These are phyloP conservation scores for Liolophura sinensis DNA, from an alignment of 1,140 invertebrate species.

Conservation along the genomic window DNA sequence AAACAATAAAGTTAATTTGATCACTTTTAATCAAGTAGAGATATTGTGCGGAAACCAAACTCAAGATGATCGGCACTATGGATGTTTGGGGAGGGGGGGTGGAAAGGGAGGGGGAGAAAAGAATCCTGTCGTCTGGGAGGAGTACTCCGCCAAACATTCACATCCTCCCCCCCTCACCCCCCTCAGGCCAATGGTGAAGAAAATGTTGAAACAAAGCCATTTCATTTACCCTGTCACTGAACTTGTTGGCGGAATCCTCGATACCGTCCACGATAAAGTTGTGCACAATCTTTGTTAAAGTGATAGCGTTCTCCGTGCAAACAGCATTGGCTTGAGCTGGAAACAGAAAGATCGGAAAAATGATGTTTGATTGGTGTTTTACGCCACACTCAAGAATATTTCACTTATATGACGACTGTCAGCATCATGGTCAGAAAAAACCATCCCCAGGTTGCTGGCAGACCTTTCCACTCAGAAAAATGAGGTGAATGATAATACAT, in stretches of 20 bases:
- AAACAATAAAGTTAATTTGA: neutral
- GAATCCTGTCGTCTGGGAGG: too few species aligned
- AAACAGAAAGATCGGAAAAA: conserved; percentile 9
- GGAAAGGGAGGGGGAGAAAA: neutral
- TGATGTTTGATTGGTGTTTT: neutral
- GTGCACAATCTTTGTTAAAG: conserved; percentile 66
- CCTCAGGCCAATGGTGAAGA: too few species aligned
- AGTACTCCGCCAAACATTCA: too few species aligned
- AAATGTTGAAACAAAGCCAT: neutral
- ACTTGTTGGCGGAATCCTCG: conserved; percentile 62
- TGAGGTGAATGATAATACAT: too few species aligned
- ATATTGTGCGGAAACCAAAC: neutral
- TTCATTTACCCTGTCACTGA: conserved; percentile 48
- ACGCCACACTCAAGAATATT: too few species aligned
- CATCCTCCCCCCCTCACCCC: too few species aligned
- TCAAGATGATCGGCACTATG: neutral
- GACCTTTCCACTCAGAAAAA: too few species aligned
- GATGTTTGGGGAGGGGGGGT: neutral
- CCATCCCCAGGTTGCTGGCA: too few species aligned
- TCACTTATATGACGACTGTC: too few species aligned
- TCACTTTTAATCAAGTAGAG: neutral
- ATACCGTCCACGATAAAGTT: conserved; percentile 65
- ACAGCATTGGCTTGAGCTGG: conserved; percentile 43
- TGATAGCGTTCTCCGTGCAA: conserved; percentile 63
- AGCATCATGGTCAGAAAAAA: too few species aligned